phyloP scores from a whole-genome alignment of 2,888 invertebrate genomes.

The Dexiosoma caninum region DNA sequence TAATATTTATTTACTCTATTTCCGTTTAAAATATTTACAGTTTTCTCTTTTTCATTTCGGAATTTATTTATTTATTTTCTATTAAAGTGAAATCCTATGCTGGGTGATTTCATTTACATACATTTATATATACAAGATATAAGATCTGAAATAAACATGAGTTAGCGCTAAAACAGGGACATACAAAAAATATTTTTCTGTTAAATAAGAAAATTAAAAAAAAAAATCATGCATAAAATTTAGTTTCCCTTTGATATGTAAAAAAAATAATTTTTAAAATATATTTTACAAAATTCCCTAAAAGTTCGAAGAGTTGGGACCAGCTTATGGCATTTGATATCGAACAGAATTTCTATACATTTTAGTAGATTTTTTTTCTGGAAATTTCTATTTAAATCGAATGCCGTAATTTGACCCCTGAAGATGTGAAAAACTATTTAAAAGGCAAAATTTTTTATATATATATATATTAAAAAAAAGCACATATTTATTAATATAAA shows the following conservation, averaged over 20 bases:
- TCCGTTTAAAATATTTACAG: constrained; percentile 58
- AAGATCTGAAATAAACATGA: constrained; percentile 37
- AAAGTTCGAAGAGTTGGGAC: neutral
- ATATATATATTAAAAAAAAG: too few relatives aligned
- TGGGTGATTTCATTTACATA: neutral
- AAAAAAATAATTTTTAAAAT: neutral
- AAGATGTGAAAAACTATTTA: neutral
- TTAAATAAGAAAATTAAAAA: neutral
- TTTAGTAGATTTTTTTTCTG: too few relatives aligned
- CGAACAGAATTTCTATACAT: too few relatives aligned
- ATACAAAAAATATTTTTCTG: neutral
- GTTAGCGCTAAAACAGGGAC: constrained; percentile 50
- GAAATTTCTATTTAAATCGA: too few relatives aligned
- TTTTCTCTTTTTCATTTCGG: neutral
- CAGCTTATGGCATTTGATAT: too few relatives aligned
- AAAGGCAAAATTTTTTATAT: neutral
- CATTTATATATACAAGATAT: constrained; percentile 18
- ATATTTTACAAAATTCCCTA: constrained; percentile 12
- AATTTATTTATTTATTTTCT: too few relatives aligned
- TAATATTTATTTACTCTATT: constrained; percentile 65
- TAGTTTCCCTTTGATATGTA: neutral
- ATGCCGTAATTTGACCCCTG: too few relatives aligned
- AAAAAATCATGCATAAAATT: constrained; percentile 28
- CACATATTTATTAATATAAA: too few relatives aligned
- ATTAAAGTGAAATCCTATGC: neutral